Evolutionary conservation across 2,888 invertebrate genomes (phyloP), one percentile per base, ranked within the genome.

Genomic region (Drosophila subquinaria): DNA sequence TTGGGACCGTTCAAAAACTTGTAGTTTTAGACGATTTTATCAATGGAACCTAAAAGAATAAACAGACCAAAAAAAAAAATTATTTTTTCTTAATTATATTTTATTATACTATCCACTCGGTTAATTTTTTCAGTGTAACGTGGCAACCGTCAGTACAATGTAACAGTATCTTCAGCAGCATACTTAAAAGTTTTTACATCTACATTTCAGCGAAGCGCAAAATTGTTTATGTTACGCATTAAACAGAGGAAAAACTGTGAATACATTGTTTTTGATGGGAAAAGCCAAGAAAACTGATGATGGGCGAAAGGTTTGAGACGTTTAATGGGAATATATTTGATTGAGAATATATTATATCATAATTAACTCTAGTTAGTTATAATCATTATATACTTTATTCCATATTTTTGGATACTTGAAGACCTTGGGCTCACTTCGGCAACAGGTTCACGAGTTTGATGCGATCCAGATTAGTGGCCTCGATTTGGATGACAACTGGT

Each of bases 211-310:
- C 57, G 53, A 36, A 75, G 64, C 52, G 62, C 65, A 79, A 79
- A 69, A 76, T 75, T 76, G 75, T 79, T 77, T 71, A 79, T 76
- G 66, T 67, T 71, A 15, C 53, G 67, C 67, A 56, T 42, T 51
- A 59, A 73, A 68, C 48, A 43, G 17, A 15, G 60, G 52, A 45
- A 45, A 45, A 67, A 52, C 11, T 53, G 13, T 17, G 30, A 27
- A 64, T 3, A 20, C 48, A 52, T 61, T 69, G 55, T 61, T 48
- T 62, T 38, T 20, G 15, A 57, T 59, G 45, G 30, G 20, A 5
- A 9, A 33, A 33, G 20, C 10, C 4, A 42, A 4, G n/a, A 10
- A 45, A 13, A 45, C 45, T 20, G 20, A 6, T 45, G 3, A 4
- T 23, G 3, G 1, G 15, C 15, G 10, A 10, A 6, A 20, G 20